A percentile compares a stretch with the other conserved stretches of the same genome.
Evolutionary conservation across 2,113 vertebrate genomes (phyloP).

Genomic region (Stictonetta naevosa): DNA sequence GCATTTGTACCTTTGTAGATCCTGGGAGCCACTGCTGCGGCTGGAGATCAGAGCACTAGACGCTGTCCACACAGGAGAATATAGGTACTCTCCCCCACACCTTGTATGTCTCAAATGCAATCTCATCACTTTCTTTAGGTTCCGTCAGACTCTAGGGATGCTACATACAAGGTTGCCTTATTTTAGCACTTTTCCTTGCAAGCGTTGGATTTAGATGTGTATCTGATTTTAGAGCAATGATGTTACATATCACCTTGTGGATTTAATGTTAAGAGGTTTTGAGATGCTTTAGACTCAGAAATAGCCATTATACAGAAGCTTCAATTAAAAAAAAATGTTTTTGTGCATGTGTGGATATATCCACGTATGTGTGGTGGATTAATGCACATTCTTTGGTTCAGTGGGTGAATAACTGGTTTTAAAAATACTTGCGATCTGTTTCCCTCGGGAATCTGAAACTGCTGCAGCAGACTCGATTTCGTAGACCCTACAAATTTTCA

Average conservation of each 20-base stretch:
- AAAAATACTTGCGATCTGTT: neutral
- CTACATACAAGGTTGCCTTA: neutral
- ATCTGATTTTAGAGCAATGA: neutral
- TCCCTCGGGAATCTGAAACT: neutral
- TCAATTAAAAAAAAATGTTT: neutral
- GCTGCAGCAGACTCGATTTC: neutral
- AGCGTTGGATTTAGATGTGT: neutral
- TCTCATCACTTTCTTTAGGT: neutral
- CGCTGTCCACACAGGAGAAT: neutral
- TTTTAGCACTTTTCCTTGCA: neutral
- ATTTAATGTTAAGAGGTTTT: neutral
- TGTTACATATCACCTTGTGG: neutral
- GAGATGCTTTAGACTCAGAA: neutral
- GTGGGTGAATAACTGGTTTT: slow-evolving; percentile 20
- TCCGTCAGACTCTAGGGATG: neutral
- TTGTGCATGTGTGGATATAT: neutral
- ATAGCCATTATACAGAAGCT: neutral
- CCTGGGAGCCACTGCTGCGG: neutral
- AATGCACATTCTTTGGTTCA: slow-evolving; percentile 16
- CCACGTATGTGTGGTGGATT: neutral
- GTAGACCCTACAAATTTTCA: neutral
- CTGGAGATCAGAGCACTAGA: neutral
- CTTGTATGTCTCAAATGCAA: neutral
- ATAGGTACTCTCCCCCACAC: neutral
- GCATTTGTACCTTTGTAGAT: neutral